Evolutionary conservation across 2,113 vertebrate species (phyloP).

Genomic region (Clupea harengus): DNA sequence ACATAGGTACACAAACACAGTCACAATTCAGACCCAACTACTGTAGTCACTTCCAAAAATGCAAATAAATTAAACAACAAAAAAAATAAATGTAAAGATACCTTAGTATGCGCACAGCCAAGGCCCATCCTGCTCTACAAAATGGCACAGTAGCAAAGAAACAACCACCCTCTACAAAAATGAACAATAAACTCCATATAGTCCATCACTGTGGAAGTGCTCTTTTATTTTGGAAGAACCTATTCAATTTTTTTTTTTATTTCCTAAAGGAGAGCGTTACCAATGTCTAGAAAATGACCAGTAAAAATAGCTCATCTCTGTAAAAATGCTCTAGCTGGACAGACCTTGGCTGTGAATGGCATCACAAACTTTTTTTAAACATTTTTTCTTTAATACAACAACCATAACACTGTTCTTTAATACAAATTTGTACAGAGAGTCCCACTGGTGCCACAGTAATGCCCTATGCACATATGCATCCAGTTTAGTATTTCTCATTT

Average conservation of each 20-base stretch:
- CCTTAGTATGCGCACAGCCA: conserved; percentile 69
- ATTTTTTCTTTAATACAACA: conserved; percentile 68
- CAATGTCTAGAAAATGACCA: conserved; percentile 75
- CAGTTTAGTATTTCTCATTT: conserved; percentile 47
- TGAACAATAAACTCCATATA: conserved; percentile 67
- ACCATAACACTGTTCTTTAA: conserved; percentile 73
- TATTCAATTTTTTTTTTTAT: conserved; percentile 38
- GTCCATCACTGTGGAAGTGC: conserved; percentile 74
- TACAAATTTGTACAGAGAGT: conserved; percentile 79
- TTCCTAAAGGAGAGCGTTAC: conserved; percentile 69
- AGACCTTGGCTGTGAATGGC: conserved; percentile 69
- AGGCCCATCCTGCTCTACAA: conserved; percentile 74
- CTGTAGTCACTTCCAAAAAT: conserved; percentile 64
- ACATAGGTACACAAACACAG: conserved; percentile 76
- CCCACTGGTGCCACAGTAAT: conserved; percentile 72
- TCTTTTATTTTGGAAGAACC: conserved; percentile 62
- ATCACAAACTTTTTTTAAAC: conserved; percentile 38
- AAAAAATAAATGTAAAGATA: conserved; percentile 41
- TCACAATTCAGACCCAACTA: conserved; percentile 71
- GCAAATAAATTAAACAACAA: conserved; percentile 11
- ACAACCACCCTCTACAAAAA: conserved; percentile 71
- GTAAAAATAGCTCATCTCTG: conserved; percentile 81
- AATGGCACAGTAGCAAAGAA: conserved; percentile 69
- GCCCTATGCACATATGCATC: conserved; percentile 71
- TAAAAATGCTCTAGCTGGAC: conserved; percentile 77